phyloP scores from a whole-genome alignment of 2,113 vertebrate genomes.

The Tetrax tetrax region DNA sequence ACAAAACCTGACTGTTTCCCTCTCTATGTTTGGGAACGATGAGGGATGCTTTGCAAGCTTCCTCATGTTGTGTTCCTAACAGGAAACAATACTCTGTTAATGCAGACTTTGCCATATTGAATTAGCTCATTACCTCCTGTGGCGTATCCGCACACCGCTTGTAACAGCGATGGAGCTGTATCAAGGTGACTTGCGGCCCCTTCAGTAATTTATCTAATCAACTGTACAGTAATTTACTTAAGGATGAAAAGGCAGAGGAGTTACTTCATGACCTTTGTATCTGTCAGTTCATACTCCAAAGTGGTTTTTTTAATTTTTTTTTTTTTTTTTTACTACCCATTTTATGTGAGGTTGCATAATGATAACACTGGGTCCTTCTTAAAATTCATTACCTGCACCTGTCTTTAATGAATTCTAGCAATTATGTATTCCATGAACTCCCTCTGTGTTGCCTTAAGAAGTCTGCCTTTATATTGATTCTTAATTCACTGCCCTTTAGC shows the following conservation, averaged over 20 bases:
- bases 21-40: neutral
- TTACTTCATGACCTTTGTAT: slow-evolving; percentile 45
- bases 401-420: slow-evolving; percentile 10
- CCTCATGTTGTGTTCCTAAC: neutral
- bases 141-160: neutral
- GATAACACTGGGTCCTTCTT: neutral
- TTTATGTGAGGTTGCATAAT: neutral
- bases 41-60: neutral
- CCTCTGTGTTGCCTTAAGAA: slow-evolving; percentile 50
- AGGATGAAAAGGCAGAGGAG: slow-evolving; percentile 32
- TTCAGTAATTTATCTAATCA: slow-evolving; percentile 41
- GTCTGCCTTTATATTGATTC: slow-evolving; percentile 58
- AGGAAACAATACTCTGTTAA: neutral
- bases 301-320: neutral
- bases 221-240: slow-evolving; percentile 30
- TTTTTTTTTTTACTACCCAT: neutral
- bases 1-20: neutral
- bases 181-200: slow-evolving; percentile 46
- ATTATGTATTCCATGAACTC: slow-evolving; percentile 1
- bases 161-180: neutral
- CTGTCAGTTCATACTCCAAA: neutral
- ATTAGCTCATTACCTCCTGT: slow-evolving; percentile 4
- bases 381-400: slow-evolving; percentile 7
- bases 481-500: slow-evolving; percentile 61
- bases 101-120: neutral